Percentiles rank a stretch among this genome's conserved stretches.
phyloP scores from a whole-genome alignment of 2,113 vertebrate species.

The Aptenodytes forsteri region DNA sequence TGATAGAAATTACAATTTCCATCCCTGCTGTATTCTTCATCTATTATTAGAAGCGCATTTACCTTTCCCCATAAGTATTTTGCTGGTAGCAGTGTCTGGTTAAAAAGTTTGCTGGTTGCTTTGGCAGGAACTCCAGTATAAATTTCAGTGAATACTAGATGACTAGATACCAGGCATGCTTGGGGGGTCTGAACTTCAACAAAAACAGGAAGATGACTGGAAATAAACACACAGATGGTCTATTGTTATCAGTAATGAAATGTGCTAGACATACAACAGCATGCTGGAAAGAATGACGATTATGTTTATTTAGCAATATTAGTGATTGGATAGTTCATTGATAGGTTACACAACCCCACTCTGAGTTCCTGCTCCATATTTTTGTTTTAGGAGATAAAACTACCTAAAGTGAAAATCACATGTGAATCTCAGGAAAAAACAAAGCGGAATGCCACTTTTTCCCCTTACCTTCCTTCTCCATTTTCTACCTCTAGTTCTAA shows the following conservation, averaged over 20 bases:
- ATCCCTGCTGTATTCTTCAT: background rate
- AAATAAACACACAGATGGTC: conserved; percentile 49
- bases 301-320: conserved; percentile 29
- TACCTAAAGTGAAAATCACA: background rate
- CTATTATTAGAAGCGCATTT: background rate
- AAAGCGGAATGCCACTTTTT: background rate
- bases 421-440: background rate
- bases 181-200: conserved; percentile 86
- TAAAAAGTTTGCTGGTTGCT: conserved; percentile 76
- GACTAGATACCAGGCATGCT: conserved; percentile 80
- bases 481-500: conserved; percentile 85
- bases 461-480: conserved; percentile 82
- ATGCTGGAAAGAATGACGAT: conserved; percentile 1
- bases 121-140: conserved; percentile 79
- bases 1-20: background rate
- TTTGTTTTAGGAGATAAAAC: background rate
- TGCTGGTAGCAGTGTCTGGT: conserved; percentile 85
- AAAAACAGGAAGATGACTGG: conserved; percentile 84
- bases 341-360: background rate
- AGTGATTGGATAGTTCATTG: background rate
- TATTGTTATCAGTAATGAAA: conserved; percentile 31
- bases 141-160: conserved; percentile 78
- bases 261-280: background rate
- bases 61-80: conserved; percentile 85
- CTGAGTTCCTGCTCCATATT: background rate